These are phyloP conservation scores for Hedya salicella DNA, from an alignment of 2,888 invertebrate genomes.

Conservation along the genomic window DNA sequence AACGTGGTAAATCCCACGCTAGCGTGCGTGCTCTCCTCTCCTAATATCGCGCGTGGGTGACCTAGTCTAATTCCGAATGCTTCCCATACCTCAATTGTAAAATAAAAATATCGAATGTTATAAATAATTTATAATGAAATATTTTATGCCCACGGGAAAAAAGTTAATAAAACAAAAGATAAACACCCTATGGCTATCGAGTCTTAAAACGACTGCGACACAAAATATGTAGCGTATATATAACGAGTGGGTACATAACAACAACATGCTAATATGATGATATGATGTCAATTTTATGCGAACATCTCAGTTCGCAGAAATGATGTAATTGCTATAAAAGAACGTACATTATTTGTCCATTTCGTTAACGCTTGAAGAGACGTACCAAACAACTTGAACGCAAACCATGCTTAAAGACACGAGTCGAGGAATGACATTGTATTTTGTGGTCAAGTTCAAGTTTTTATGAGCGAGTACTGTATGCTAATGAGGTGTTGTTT, in stretches of 20 bases:
- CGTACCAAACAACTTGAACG: slow-evolving; percentile 54
- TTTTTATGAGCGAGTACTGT: slow-evolving; percentile 46
- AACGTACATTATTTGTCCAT: slow-evolving; percentile 68
- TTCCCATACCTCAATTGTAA: slow-evolving; percentile 47
- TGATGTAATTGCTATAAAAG: slow-evolving; percentile 73
- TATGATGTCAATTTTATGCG: slow-evolving; percentile 43
- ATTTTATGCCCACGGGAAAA: background rate
- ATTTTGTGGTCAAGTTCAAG: slow-evolving; percentile 80
- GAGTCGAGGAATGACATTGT: slow-evolving; percentile 59
- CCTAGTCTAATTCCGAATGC: slow-evolving; percentile 55
- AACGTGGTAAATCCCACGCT: slow-evolving; percentile 62
- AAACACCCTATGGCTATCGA: background rate
- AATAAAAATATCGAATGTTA: slow-evolving; percentile 45
- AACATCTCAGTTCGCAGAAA: slow-evolving; percentile 53
- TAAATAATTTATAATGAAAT: background rate
- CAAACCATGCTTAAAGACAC: slow-evolving; percentile 53
- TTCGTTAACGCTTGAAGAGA: slow-evolving; percentile 66
- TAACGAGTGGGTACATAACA: slow-evolving; percentile 34
- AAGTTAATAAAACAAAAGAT: slow-evolving; percentile 8
- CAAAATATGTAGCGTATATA: slow-evolving; percentile 30
- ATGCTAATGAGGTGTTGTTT: slow-evolving; percentile 41
- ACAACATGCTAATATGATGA: slow-evolving; percentile 41
- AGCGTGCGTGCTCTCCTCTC: slow-evolving; percentile 56
- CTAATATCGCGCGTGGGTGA: slow-evolving; percentile 58
- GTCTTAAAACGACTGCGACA: slow-evolving; percentile 4